Evolutionary conservation across 1,140 invertebrate species (phyloP).

Genomic region (Bombus huntii): DNA sequence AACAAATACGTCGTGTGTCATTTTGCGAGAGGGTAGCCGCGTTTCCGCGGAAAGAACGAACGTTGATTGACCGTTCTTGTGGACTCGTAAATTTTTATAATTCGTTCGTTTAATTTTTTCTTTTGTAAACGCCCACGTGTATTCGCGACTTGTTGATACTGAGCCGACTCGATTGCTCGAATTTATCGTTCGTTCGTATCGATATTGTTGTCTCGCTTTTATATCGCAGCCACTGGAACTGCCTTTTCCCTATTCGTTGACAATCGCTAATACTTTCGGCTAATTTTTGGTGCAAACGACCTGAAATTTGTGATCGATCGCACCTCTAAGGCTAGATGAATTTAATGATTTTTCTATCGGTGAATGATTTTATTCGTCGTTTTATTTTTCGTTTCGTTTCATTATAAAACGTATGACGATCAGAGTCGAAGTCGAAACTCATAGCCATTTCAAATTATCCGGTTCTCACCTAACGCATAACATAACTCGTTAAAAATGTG

Average conservation of each 20-base stretch:
- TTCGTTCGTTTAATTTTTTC: neutral
- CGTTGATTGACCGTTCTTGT: constrained; percentile 16
- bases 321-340: too few species aligned
- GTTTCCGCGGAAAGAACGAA: neutral
- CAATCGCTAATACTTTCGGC: too few species aligned
- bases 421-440: neutral
- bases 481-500: neutral
- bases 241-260: too few species aligned
- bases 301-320: too few species aligned
- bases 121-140: neutral
- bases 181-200: neutral
- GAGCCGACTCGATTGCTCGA: too few species aligned
- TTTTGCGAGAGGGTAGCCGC: neutral
- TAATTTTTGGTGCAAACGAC: too few species aligned
- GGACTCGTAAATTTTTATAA: constrained; percentile 11
- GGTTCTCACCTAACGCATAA: neutral
- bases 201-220: neutral
- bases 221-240: neutral
- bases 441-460: neutral
- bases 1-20: constrained; percentile 14
- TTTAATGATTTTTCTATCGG: too few species aligned
- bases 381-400: neutral
- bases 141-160: too few species aligned
- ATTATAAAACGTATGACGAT: neutral
- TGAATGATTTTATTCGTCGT: neutral